These are phyloP conservation scores for Gymnoscopelus microlampas DNA, from an alignment of 2,797 vertebrate genomes.

Conservation along the genomic window DNA sequence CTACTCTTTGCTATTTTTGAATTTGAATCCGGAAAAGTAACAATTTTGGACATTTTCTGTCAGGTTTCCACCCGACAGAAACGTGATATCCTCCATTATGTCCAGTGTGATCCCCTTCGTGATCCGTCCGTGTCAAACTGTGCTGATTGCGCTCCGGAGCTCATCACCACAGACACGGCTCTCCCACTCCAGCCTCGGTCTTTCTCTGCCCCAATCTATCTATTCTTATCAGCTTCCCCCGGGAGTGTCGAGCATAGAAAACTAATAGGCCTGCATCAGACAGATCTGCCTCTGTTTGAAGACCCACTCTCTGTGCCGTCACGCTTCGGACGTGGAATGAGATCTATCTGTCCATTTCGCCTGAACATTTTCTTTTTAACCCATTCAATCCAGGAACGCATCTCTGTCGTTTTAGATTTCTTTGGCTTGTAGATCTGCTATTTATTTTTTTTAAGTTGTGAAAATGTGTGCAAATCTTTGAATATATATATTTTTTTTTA, in stretches of 20 bases:
- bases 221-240: constrained; percentile 55
- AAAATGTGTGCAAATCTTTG: too few species aligned
- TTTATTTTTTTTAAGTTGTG: too few species aligned
- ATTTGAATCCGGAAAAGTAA: too few species aligned
- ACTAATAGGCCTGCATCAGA: constrained; percentile 42
- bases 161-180: constrained; percentile 10
- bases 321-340: constrained; percentile 59
- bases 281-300: constrained; percentile 50
- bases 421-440: too few species aligned
- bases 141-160: background rate
- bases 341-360: constrained; percentile 41
- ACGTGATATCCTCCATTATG: too few species aligned
- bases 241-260: constrained; percentile 39
- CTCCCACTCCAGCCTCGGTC: background rate
- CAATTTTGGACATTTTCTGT: too few species aligned
- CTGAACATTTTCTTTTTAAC: constrained; percentile 47
- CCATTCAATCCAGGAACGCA: too few species aligned
- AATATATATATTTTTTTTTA: too few species aligned
- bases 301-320: constrained; percentile 53
- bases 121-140: background rate
- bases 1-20: too few species aligned
- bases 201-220: constrained; percentile 24
- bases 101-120: too few species aligned
- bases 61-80: too few species aligned
- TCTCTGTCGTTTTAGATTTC: too few species aligned